These are phyloP conservation scores for Sylvicapra grimmia DNA, from an alignment of 2,113 vertebrate species.

Conservation along the genomic window DNA sequence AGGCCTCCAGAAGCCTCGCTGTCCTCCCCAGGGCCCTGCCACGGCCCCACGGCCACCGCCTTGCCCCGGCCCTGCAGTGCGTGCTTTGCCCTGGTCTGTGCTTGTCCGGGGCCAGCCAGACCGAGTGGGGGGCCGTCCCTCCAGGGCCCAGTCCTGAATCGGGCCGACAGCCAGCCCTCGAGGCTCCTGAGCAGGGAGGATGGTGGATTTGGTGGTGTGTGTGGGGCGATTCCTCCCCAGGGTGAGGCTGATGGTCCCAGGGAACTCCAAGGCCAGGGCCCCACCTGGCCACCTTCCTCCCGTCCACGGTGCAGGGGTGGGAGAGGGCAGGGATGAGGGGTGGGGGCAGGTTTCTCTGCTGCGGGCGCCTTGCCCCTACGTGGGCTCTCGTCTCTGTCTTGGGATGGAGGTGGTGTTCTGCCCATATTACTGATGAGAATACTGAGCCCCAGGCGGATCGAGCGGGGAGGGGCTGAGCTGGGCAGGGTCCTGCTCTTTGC, in stretches of 20 bases:
- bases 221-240: fast-evolving
- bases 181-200: not conserved
- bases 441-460: not conserved
- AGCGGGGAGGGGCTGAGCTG: not conserved
- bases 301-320: fast-evolving
- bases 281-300: not conserved
- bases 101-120: fast-evolving
- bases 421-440: not conserved
- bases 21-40: fast-evolving
- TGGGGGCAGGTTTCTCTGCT: not conserved
- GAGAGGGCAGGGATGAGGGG: not conserved
- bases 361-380: fast-evolving
- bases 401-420: no score
- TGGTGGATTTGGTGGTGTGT: fast-evolving
- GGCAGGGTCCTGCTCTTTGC: not conserved
- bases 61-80: fast-evolving
- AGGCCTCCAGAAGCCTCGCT: not conserved
- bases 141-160: fast-evolving
- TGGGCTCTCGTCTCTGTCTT: not conserved
- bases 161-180: not conserved
- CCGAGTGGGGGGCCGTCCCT: fast-evolving
- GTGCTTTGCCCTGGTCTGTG: not conserved
- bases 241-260: not conserved
- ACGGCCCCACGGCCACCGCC: fast-evolving
- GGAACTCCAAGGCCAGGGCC: not conserved